Evolutionary conservation across 2,113 vertebrate species (phyloP), one percentile per base, ranked within the genome.

Genomic region (Scomber colias): DNA sequence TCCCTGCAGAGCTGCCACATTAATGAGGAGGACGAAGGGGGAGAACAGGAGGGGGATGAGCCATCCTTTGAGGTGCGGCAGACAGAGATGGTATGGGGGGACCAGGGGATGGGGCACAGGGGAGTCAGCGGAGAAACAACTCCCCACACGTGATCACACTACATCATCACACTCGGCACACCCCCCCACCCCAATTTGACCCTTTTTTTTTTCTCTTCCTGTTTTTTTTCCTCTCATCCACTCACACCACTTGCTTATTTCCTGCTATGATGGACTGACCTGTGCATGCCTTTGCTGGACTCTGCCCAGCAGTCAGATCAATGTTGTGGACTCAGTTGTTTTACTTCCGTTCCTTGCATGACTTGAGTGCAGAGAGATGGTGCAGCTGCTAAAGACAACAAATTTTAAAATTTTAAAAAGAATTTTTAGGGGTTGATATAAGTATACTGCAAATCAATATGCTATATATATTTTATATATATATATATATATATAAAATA

Each of bases 1-100:
- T 75, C 49, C 61, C 8, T 60, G 2, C 94, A 98, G 97, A 98
- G 97, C 92, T 97, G 97, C 79, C 97, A 98, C 93, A 94, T 97
- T 86, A 95, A 95, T 91, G 97, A 98, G 90, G 96, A 95, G 51
- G 95, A 93, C 86, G 96, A 94, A 90, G 96, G 92, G 91, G 95
- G 80, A 81, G 92, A 92, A 0, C 95, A 96, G 62, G 96, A 95
- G 83, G 95, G 95, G 76, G 92, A 89, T 14, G 96, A 97, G 83
- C 91, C 94, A 66, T 89, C 96, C 77, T 97, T 97, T 93, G 97
- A 98, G 95, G 97, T 97, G 95, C 92, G 91, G 71, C 89, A 92
- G 94, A 93, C 92, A 93, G 94, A 94, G 90, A 93, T 95, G 95
- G 95, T 95, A 94, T 94, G 94, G 95, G 94, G 94, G 92, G 91